Conservation (phyloP, 2,797 vertebrate species). For the Sebastes alutus region DNA sequence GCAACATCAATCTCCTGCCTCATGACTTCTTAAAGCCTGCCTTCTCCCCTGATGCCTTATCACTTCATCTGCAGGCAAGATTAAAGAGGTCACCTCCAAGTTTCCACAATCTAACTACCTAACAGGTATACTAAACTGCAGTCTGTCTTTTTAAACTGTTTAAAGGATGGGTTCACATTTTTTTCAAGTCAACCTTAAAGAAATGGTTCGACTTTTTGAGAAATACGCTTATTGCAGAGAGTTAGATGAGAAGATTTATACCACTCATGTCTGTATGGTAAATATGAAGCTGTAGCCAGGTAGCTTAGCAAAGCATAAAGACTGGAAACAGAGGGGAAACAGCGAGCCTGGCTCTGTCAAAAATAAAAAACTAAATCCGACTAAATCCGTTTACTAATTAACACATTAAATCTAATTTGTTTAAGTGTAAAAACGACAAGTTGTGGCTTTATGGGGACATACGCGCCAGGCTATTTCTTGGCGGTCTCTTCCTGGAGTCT, state of each 20-base stretch:
- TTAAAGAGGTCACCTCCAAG: conserved; percentile 83
- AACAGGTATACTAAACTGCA: conserved; percentile 67
- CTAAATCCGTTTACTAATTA: background rate
- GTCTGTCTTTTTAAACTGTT: conserved; percentile 10
- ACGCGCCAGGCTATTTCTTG: background rate
- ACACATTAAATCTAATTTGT: background rate
- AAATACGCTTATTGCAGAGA: background rate
- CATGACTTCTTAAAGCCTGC: conserved; percentile 77
- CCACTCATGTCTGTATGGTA: too few relatives aligned
- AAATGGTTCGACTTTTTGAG: background rate
- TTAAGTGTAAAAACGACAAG: background rate
- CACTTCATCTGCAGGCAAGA: conserved; percentile 81
- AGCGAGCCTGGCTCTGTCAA: background rate
- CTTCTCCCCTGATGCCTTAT: conserved; percentile 77
- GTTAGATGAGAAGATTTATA: background rate
- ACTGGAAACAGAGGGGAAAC: background rate
- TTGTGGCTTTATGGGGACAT: background rate
- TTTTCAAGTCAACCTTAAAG: background rate
- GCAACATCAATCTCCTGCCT: conserved; percentile 82
- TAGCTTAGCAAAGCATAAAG: background rate
- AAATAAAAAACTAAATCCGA: background rate
- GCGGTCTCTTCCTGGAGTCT: background rate
- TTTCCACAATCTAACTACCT: conserved; percentile 67
- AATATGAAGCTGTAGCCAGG: background rate
- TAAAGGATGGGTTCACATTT: background rate